Percentiles rank a stretch among this genome's conserved stretches.
Evolutionary conservation across 2,113 vertebrate species (phyloP).

Genomic region (Corythornis vintsioides): DNA sequence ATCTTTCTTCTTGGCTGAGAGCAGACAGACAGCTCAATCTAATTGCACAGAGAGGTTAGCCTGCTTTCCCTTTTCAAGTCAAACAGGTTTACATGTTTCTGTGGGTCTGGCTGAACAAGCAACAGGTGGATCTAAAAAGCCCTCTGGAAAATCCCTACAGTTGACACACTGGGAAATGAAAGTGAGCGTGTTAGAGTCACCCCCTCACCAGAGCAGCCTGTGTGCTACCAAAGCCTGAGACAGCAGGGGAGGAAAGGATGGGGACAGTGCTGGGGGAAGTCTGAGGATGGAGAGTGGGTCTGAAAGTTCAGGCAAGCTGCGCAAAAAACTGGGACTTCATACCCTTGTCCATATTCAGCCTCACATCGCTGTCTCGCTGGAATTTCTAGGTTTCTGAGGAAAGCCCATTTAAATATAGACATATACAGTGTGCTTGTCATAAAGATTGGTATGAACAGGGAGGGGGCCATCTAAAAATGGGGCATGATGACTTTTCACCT

Average conservation of each 20-base stretch:
- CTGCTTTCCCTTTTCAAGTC: constrained; percentile 33
- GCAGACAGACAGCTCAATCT: constrained; percentile 14
- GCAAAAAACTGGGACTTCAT: neutral
- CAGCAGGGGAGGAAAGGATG: neutral
- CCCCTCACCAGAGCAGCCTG: neutral
- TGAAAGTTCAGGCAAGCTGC: neutral
- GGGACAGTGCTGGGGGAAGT: neutral
- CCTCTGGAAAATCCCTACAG: constrained; percentile 34
- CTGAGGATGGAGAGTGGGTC: neutral
- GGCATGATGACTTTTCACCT: neutral
- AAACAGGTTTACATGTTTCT: constrained; percentile 46
- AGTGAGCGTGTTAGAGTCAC: neutral
- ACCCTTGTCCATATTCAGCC: neutral
- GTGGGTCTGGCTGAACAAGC: constrained; percentile 25
- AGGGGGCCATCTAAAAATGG: constrained; percentile 47
- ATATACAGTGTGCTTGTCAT: neutral
- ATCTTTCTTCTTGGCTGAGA: neutral
- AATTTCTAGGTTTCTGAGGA: neutral
- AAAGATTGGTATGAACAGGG: constrained; percentile 18
- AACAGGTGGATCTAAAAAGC: constrained; percentile 51
- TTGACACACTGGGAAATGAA: neutral
- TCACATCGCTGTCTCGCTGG: neutral
- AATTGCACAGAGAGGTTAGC: neutral
- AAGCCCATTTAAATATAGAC: neutral
- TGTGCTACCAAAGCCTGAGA: neutral